These are phyloP conservation scores for Anoplopoma fimbria DNA, from an alignment of 2,113 vertebrate genomes.

Conservation along the genomic window DNA sequence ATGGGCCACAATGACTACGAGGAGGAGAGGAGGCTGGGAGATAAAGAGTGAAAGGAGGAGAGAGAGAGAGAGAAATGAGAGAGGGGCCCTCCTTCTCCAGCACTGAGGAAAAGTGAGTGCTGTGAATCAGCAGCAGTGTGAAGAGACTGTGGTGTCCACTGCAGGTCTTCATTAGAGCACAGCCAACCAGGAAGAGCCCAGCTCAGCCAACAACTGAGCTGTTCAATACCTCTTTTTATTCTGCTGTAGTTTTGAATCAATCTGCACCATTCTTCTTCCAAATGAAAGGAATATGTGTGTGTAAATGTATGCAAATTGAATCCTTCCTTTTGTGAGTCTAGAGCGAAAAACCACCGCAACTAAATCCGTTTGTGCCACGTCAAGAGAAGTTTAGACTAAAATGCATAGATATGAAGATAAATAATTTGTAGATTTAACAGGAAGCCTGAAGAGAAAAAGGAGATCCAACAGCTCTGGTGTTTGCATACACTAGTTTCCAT, in stretches of 20 bases:
- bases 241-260: not conserved
- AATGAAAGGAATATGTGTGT: not conserved
- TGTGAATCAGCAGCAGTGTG: slow-evolving; percentile 45
- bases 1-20: slow-evolving; percentile 65
- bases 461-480: not conserved
- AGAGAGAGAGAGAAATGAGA: slow-evolving; percentile 61
- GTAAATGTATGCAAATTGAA: slow-evolving; percentile 5
- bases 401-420: slow-evolving; percentile 18
- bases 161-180: slow-evolving; percentile 44
- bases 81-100: slow-evolving; percentile 22
- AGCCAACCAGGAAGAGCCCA: slow-evolving; percentile 23
- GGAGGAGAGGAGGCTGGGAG: slow-evolving; percentile 79
- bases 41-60: slow-evolving; percentile 76
- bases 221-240: not conserved
- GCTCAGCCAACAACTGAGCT: slow-evolving; percentile 1
- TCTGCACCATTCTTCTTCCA: not conserved
- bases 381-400: not conserved
- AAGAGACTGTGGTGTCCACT: slow-evolving; percentile 30
- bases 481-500: not conserved
- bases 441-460: not conserved
- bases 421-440: not conserved
- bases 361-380: slow-evolving; percentile 12
- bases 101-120: slow-evolving; percentile 18
- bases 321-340: not conserved
- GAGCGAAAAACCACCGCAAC: not conserved